These are phyloP conservation scores for Nemapogon koenigi DNA, from an alignment of 2,888 invertebrate genomes.

Conservation along the genomic window DNA sequence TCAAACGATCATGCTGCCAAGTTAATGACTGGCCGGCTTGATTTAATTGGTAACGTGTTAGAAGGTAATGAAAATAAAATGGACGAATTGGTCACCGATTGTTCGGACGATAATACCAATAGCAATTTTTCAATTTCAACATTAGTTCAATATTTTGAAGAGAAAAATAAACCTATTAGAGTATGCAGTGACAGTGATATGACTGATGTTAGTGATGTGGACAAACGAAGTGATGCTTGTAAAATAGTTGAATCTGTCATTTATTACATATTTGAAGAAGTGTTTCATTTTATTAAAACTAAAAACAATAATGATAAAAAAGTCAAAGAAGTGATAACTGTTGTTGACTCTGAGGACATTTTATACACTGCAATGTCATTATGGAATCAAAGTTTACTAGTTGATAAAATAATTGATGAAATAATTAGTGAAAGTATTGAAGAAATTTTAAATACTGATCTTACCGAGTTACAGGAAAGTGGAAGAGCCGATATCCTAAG, in stretches of 20 bases:
- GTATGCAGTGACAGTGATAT: slow-evolving; percentile 30
- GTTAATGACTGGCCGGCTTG: no score
- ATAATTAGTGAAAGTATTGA: no score
- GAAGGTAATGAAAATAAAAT: slow-evolving; percentile 2
- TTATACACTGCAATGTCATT: slow-evolving; percentile 32
- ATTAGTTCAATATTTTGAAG: slow-evolving; percentile 37
- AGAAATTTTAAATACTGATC: no score
- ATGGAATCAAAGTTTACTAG: slow-evolving; percentile 27
- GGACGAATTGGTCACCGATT: not conserved
- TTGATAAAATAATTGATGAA: no score
- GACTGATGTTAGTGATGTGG: slow-evolving; percentile 32
- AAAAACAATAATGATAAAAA: slow-evolving; percentile 16
- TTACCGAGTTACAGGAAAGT: no score
- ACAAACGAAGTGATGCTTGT: slow-evolving; percentile 20
- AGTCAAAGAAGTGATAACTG: slow-evolving; percentile 35
- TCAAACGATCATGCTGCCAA: not conserved
- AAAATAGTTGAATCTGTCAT: slow-evolving; percentile 42
- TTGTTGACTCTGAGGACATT: slow-evolving; percentile 47
- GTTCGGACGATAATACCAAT: not conserved
- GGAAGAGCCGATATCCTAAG: no score
- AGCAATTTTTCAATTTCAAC: slow-evolving; percentile 36
- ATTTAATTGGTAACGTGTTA: not conserved
- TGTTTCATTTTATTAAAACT: not conserved
- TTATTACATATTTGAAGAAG: slow-evolving; percentile 31
- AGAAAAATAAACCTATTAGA: slow-evolving; percentile 18